Evolutionary conservation across 2,113 vertebrate genomes (phyloP).

Genomic region (Bubo blakistoni): DNA sequence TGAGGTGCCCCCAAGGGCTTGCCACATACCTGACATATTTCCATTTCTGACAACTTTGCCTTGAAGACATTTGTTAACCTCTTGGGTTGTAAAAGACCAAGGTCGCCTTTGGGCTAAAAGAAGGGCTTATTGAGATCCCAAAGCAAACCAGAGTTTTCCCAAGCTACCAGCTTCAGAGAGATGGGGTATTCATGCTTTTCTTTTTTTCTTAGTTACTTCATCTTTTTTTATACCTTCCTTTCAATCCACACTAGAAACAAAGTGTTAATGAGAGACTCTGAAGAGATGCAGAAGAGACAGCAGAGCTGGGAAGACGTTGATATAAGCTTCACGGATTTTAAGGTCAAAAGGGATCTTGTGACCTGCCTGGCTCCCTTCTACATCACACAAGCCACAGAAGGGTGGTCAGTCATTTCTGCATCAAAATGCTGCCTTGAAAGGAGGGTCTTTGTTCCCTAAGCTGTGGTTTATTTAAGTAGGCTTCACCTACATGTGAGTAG

Average conservation of each 20-base stretch:
- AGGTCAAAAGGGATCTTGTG: background rate
- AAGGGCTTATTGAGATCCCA: background rate
- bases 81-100: conserved; percentile 63
- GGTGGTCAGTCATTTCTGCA: background rate
- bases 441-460: conserved; percentile 26
- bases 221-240: background rate
- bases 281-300: background rate
- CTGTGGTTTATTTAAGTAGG: conserved; percentile 2
- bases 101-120: conserved; percentile 58
- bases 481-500: background rate
- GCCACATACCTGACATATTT: conserved; percentile 84
- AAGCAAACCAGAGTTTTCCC: conserved; percentile 8
- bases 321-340: background rate
- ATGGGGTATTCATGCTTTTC: background rate
- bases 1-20: conserved; percentile 58
- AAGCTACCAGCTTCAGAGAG: background rate
- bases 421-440: background rate
- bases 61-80: conserved; percentile 56
- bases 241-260: background rate
- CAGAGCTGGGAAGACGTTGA: background rate
- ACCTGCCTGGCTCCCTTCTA: background rate
- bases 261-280: background rate
- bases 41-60: conserved; percentile 63
- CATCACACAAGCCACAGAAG: background rate
- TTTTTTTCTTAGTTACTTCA: background rate